Evolutionary conservation across 1,140 invertebrate species (phyloP).

Genomic region (Proctacanthus coquilletti): DNA sequence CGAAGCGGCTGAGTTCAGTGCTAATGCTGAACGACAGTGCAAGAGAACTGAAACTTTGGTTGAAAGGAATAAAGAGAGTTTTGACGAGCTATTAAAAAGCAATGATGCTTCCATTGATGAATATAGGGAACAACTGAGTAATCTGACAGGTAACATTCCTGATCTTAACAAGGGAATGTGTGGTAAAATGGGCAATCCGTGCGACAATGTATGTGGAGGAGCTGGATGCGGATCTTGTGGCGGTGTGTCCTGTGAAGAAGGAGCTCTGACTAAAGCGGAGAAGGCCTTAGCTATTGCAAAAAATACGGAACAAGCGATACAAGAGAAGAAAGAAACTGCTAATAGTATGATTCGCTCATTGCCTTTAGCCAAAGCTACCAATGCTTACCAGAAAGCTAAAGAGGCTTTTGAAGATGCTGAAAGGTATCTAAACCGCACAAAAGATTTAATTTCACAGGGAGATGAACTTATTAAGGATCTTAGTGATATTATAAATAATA

Average conservation of each 20-base stretch:
- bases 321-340: conserved; percentile 63
- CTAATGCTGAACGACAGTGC: conserved; percentile 65
- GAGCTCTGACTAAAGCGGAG: conserved; percentile 72
- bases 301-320: conserved; percentile 63
- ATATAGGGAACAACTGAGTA: conserved; percentile 46
- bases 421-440: conserved; percentile 33
- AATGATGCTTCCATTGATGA: conserved; percentile 50
- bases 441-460: conserved; percentile 35
- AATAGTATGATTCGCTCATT: conserved; percentile 38
- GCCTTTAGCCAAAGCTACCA: conserved; percentile 37
- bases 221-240: conserved; percentile 86
- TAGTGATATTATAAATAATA: conserved; percentile 55
- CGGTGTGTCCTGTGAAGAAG: conserved; percentile 74
- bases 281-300: conserved; percentile 72
- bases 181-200: conserved; percentile 68
- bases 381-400: conserved; percentile 34
- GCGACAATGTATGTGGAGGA: conserved; percentile 82
- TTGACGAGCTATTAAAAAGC: conserved; percentile 51
- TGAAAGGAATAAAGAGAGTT: conserved; percentile 47
- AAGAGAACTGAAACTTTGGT: conserved; percentile 68
- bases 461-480: conserved; percentile 47
- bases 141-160: conserved; percentile 57
- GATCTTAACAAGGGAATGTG: conserved; percentile 81
- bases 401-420: conserved; percentile 32
- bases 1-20: conserved; percentile 49